phyloP scores from a whole-genome alignment of 2,888 invertebrate genomes.

The Toxonevra muliebris region DNA sequence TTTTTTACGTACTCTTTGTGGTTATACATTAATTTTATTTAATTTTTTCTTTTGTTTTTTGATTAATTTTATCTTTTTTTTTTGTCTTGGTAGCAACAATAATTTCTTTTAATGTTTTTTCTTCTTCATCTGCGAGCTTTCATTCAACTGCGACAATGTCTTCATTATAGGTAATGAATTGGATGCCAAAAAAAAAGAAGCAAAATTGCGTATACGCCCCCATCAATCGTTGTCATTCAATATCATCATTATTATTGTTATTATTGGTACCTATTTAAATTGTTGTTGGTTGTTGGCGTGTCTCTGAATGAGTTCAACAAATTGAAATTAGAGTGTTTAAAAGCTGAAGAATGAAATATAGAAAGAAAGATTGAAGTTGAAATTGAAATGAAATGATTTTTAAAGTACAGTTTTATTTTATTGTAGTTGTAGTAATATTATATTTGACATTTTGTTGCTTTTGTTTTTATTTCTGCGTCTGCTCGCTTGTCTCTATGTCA shows the following conservation, averaged over 20 bases:
- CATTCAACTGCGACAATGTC: neutral
- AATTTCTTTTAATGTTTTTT: constrained; percentile 8
- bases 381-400: neutral
- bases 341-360: neutral
- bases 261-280: too few species aligned
- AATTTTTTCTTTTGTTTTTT: neutral
- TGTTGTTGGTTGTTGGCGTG: too few species aligned
- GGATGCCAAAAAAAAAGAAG: too few species aligned
- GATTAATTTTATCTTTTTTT: neutral
- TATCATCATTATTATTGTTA: too few species aligned
- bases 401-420: neutral
- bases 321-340: neutral
- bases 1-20: neutral
- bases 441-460: neutral
- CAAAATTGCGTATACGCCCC: constrained; percentile 4
- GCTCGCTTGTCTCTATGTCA: neutral
- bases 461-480: neutral
- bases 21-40: neutral
- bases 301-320: too few species aligned
- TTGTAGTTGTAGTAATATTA: neutral
- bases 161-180: constrained; percentile 2
- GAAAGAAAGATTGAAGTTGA: neutral
- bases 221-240: neutral
- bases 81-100: neutral
- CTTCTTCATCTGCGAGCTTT: neutral